These are phyloP conservation scores for Ashinkailepas kermadecensis DNA, from an alignment of 2,888 invertebrate genomes.

Conservation along the genomic window DNA sequence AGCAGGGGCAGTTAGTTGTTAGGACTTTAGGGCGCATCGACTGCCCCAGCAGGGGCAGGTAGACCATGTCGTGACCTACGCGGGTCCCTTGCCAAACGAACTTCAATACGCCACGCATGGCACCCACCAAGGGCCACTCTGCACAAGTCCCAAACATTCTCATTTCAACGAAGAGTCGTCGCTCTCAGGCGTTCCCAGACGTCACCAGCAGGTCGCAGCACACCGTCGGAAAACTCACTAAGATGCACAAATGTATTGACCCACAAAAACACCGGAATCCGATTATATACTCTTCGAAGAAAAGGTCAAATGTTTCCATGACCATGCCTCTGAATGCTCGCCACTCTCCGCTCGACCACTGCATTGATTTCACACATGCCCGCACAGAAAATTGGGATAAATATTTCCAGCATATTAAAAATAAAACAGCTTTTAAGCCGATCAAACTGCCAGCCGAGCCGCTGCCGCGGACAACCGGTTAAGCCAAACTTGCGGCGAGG, in stretches of 20 bases:
- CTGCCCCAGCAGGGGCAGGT: no score
- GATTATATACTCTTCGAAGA: neutral
- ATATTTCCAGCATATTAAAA: constrained; percentile 18
- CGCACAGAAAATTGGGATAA: constrained; percentile 14
- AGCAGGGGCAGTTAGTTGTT: no score
- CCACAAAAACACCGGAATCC: constrained; percentile 11
- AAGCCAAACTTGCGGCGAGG: neutral
- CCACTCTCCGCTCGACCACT: neutral
- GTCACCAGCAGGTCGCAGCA: no score
- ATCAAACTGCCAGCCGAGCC: neutral
- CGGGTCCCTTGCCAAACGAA: no score
- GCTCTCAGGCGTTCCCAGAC: no score
- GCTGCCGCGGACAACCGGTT: neutral
- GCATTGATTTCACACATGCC: neutral
- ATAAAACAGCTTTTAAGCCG: neutral
- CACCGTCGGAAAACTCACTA: no score
- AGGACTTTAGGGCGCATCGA: no score
- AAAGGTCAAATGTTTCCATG: neutral
- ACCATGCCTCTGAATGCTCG: neutral
- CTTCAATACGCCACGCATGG: no score
- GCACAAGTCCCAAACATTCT: no score
- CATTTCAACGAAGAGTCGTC: no score
- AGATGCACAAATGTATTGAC: constrained; percentile 7
- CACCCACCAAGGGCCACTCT: no score
- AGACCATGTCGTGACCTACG: no score